These are phyloP conservation scores for Acanthaster planci DNA, from an alignment of 35 echinoderm and acorn worm species.

Conservation along the genomic window DNA sequence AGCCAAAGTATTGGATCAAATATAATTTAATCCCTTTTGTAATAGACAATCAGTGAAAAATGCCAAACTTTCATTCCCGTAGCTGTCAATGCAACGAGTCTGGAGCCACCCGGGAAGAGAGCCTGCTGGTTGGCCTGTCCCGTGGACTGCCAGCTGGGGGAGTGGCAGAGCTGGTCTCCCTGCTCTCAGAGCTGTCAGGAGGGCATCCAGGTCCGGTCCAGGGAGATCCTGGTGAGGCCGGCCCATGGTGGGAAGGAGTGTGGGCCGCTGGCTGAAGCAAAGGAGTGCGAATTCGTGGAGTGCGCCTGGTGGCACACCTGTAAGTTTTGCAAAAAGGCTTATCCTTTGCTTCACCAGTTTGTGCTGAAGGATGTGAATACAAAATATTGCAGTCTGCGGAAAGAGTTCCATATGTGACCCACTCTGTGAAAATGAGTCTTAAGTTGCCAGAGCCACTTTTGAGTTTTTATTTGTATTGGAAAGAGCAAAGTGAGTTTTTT, in stretches of 20 bases:
- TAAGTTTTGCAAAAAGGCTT: conserved; percentile 54
- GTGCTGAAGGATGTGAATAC: no score
- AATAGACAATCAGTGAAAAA: no score
- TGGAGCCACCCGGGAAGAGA: conserved; percentile 13
- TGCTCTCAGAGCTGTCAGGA: conserved; percentile 84
- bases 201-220: conserved; percentile 49
- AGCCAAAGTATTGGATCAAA: no score
- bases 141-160: conserved; percentile 79
- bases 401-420: no score
- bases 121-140: conserved; percentile 81
- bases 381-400: no score
- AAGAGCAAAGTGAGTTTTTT: no score
- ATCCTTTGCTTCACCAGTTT: no score
- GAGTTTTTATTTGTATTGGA: no score
- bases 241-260: conserved; percentile 67
- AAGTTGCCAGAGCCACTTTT: no score
- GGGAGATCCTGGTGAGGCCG: conserved; percentile 56
- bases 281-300: conserved; percentile 75
- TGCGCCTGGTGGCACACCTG: conserved; percentile 92
- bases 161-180: conserved; percentile 95
- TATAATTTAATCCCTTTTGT: no score
- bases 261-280: conserved; percentile 52
- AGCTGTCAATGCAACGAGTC: conserved; percentile 3
- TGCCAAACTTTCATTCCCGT: background rate
- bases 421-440: no score